A percentile compares a stretch with the other conserved stretches of the same genome.
Evolutionary conservation across 2,888 invertebrate species (phyloP).

Genomic region (Pemphredon lugubris): DNA sequence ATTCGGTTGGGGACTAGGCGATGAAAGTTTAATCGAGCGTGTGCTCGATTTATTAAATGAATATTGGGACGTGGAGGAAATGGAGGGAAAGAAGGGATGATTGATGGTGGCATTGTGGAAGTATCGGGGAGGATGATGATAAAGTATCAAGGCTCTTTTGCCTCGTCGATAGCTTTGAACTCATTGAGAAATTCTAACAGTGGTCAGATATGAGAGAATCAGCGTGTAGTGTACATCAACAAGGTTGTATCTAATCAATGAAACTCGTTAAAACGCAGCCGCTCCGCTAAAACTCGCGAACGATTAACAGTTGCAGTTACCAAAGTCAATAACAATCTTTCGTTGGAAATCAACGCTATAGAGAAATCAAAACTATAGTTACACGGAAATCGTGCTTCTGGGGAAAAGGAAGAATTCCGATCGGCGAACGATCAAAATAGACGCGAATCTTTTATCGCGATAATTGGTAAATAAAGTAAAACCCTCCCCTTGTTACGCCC

Average conservation of each 20-base stretch:
- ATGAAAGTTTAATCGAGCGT: neutral
- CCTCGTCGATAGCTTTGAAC: conserved; percentile 7
- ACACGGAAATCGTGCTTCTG: too few species aligned
- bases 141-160: conserved; percentile 19
- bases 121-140: conserved; percentile 18
- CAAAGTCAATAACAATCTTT: too few species aligned
- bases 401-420: too few species aligned
- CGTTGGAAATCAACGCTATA: too few species aligned
- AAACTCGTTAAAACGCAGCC: neutral
- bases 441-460: too few species aligned
- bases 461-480: too few species aligned
- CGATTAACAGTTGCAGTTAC: too few species aligned
- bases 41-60: conserved; percentile 17
- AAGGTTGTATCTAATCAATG: neutral
- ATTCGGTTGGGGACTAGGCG: neutral
- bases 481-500: conserved; percentile 18
- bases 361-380: too few species aligned
- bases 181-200: conserved; percentile 9
- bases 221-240: neutral
- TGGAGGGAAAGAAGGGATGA: too few species aligned
- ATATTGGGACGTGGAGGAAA: neutral
- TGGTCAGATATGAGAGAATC: neutral
- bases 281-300: too few species aligned
- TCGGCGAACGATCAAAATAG: too few species aligned
- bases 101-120: conserved; percentile 9